Base-by-base conservation (phyloP, 2,113 vertebrate genomes). In the Eptesicus fuscus region DNA sequence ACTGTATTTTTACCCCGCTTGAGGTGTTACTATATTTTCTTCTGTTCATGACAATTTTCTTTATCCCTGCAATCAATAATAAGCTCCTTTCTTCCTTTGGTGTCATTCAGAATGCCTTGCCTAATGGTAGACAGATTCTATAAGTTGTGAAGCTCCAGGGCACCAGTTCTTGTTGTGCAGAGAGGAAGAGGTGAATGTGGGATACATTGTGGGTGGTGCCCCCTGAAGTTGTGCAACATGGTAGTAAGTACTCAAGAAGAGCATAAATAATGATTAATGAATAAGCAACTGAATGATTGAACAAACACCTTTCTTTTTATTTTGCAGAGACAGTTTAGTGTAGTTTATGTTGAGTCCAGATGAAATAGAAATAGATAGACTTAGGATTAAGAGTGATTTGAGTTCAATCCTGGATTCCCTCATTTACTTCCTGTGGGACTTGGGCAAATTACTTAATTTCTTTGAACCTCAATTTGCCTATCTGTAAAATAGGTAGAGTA, bases 21-120 rank as follows among this genome's bases (percentile, higher is more conserved):
- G 35, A 93, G 40, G 84, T 28, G 47, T 83, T 86, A 28, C n/a
- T 51, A 9, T 83, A 51, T 74, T 93, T 85, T 95, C 20, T 80
- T 91, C 80, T 85, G 65, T 88, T 93, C 86, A 49, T 67, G 49
- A 56, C 30, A 65, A 61, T 84, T 96, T 92, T 78, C 56, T 61
- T 92, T 88, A 63, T 85, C 30, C 9, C 30, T 37, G 18, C 10
- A 65, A 35, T 16, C 18, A 37, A 88, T 30, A 11, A 22, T 42
- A 67, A 69, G 4, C 44, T 47, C 67, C 61, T 92, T 82, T 25
- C 17, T 86, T 69, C 35, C 23, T 56, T 93, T 77, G 37, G 32
- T 37, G 11, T 71, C 10, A 12, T 67, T 74, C 40, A 70, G 67
- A 77, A 74, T 18, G 49, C 77, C 0, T 47, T 16, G 23, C 32